phyloP scores from a whole-genome alignment of 92 coral and sea anemone genomes.

The Siderastrea radians region DNA sequence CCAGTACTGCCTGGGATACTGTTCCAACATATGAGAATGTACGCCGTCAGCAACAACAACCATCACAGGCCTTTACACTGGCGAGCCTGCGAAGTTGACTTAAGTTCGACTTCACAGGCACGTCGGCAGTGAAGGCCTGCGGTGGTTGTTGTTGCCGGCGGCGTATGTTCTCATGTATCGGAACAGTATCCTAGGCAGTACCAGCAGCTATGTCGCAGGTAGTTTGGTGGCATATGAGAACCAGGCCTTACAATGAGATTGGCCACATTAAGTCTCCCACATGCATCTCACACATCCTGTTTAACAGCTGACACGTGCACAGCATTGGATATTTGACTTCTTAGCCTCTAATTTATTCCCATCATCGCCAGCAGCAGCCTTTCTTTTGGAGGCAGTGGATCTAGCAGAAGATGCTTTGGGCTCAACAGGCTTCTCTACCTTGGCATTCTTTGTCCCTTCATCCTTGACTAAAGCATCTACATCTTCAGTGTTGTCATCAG shows the following conservation, averaged over 20 bases:
- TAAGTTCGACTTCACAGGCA: too few species aligned
- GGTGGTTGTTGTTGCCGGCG: too few species aligned
- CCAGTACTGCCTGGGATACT: too few species aligned
- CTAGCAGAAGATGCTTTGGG: slow-evolving; percentile 7
- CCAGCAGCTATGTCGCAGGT: too few species aligned
- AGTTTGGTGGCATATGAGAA: too few species aligned
- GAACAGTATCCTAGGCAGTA: too few species aligned
- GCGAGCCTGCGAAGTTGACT: too few species aligned
- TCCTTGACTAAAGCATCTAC: slow-evolving; percentile 26
- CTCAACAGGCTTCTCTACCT: slow-evolving; percentile 30
- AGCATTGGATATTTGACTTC: slow-evolving; percentile 83
- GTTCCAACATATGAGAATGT: too few species aligned
- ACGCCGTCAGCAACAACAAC: too few species aligned
- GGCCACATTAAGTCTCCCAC: neutral
- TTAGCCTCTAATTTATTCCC: slow-evolving; percentile 75
- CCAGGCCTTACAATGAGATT: neutral
- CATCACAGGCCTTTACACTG: too few species aligned
- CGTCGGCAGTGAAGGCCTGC: too few species aligned
- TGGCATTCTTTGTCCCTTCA: slow-evolving; percentile 18
- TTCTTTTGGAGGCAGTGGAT: slow-evolving; percentile 33
- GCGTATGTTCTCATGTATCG: too few species aligned
- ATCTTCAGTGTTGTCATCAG: slow-evolving; percentile 53
- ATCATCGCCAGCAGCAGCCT: slow-evolving; percentile 67
- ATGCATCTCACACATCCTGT: neutral
- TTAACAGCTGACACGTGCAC: slow-evolving; percentile 90